Evolutionary conservation across 2,888 invertebrate species (phyloP).

Genomic region (Lasius platythorax): DNA sequence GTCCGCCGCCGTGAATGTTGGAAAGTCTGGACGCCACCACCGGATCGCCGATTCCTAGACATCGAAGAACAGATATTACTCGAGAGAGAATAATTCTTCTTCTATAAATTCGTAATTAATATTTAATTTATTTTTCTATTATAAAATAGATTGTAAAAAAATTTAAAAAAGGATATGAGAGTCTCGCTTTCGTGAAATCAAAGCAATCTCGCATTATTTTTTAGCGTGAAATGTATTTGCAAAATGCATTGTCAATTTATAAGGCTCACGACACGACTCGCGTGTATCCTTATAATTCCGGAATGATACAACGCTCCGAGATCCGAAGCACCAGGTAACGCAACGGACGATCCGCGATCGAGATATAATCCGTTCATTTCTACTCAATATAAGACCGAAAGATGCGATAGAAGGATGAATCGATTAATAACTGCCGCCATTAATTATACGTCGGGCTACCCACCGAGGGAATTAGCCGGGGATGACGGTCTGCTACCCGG

Average conservation of each 20-base stretch:
- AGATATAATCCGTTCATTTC: background rate
- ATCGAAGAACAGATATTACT: background rate
- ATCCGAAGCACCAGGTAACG: background rate
- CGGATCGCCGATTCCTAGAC: constrained; percentile 81
- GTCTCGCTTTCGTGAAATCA: background rate
- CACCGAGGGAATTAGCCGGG: constrained; percentile 82
- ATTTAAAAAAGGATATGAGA: background rate
- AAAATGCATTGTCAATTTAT: background rate
- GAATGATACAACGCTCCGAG: background rate
- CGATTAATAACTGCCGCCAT: constrained; percentile 63
- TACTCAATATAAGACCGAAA: background rate
- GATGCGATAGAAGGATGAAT: constrained; percentile 9
- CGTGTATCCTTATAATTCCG: background rate
- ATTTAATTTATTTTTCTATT: background rate
- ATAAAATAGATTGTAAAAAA: background rate
- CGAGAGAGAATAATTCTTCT: background rate
- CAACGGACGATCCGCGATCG: background rate
- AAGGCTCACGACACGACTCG: background rate
- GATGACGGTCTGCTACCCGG: constrained; percentile 84
- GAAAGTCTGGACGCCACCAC: constrained; percentile 83
- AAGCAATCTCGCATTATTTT: background rate
- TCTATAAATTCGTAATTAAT: background rate
- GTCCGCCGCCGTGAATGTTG: constrained; percentile 84
- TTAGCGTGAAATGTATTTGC: background rate
- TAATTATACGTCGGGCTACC: constrained; percentile 73